Base-by-base conservation (phyloP, 37 sponge, comb jelly and placozoan species). In the Ephydatia muelleri region DNA sequence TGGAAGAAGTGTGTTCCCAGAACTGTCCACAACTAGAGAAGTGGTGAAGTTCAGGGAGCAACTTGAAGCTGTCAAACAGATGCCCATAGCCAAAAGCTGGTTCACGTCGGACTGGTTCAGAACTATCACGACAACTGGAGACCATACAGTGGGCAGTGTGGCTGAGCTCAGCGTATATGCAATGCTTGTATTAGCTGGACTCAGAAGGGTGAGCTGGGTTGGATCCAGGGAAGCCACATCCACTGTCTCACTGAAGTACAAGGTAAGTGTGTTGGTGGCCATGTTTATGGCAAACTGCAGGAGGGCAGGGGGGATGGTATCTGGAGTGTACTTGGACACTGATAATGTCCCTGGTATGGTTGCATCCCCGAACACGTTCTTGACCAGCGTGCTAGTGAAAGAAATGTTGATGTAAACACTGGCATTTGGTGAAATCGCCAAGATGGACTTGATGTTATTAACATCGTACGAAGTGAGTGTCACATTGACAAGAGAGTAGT, bases 181-280 rank as follows among this genome's bases (percentile, higher is more conserved):
- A n/a, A 87, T 34, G 13, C 85, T 83, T 4, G 79, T 65, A 39
- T 92, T 84, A 32, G 49, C 76, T 0, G 38, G 29, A 37, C 87
- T 78, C 29, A 88, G 81, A 35, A 97, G 88, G 12, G 80, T 75
- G 28, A 97, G 37, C 39, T 94, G 88, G 37, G 80, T 78, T 23
- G 90, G 49, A 72, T 97, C 76, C 43, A 97, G 90, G 67, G 70
- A 85, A 28, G 83, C 22, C 0, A 80, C 83, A 34, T 94, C 82
- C 26, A 97, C 79, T 29, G 97, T 94, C 68, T 97, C 95, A 66
- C 92, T 90, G 74, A 97, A 97, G 64, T 80, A 81, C 27, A 97
- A 75, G 0, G 85, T 89, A 2, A 97, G 75, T 22, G 81, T 33
- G 43, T 94, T 92, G 14, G 82, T 83, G 43, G 80, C 88, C 23